phyloP scores from a whole-genome alignment of 2,113 vertebrate species.

The Bucco capensis region DNA sequence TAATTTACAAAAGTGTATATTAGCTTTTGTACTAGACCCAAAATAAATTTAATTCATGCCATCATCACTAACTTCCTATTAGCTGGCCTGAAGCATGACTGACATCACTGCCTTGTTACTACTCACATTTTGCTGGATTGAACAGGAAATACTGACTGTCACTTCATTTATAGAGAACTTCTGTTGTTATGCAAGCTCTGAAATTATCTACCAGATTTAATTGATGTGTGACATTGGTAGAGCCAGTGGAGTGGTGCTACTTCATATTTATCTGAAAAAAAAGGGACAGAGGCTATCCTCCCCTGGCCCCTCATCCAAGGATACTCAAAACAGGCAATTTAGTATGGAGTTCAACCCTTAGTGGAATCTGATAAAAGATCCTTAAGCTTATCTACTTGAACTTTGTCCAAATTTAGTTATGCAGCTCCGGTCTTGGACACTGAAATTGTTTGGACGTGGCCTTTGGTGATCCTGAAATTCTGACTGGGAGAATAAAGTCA shows the following conservation, averaged over 20 bases:
- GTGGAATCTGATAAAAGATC: background rate
- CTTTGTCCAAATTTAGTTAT: background rate
- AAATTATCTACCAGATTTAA: background rate
- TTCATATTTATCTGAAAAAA: background rate
- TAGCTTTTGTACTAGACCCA: background rate
- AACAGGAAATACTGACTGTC: background rate
- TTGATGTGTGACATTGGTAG: background rate
- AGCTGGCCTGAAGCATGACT: background rate
- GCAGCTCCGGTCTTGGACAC: background rate
- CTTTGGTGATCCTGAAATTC: conserved; percentile 19
- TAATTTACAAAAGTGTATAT: background rate
- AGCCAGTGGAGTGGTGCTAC: background rate
- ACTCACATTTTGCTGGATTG: background rate
- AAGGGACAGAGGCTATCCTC: background rate
- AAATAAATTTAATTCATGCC: background rate
- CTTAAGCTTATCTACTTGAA: background rate
- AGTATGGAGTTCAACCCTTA: background rate
- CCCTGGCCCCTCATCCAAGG: fast-evolving
- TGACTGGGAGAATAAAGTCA: conserved; percentile 5
- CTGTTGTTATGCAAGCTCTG: background rate
- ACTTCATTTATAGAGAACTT: background rate
- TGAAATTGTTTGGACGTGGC: background rate
- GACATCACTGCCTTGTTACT: background rate
- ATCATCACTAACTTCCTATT: background rate
- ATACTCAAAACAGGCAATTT: background rate